Evolutionary conservation across 1,140 invertebrate species (phyloP).

Genomic region (Cecropterus lyciades): DNA sequence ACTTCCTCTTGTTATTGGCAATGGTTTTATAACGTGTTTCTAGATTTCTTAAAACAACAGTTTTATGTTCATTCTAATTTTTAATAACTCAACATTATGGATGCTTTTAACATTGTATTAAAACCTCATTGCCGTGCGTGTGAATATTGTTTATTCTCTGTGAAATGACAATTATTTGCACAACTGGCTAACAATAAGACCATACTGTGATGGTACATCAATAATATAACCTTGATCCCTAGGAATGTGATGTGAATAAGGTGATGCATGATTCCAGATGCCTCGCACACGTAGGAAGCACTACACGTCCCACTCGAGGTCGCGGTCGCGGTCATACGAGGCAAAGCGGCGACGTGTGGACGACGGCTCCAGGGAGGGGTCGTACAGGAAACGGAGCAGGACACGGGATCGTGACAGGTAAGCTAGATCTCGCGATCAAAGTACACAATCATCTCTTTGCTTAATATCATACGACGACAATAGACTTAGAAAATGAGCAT

Average conservation of each 20-base stretch:
- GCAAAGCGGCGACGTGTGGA: slow-evolving; percentile 85
- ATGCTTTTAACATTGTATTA: slow-evolving; percentile 16
- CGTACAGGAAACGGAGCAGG: slow-evolving; percentile 79
- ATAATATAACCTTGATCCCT: neutral
- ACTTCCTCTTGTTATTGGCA: neutral
- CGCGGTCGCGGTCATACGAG: slow-evolving; percentile 79
- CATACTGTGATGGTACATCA: slow-evolving; percentile 41
- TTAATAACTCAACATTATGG: neutral
- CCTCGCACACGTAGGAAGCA: slow-evolving; percentile 91
- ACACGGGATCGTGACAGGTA: slow-evolving; percentile 76
- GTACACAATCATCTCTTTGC: no score
- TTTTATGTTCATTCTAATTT: slow-evolving; percentile 10
- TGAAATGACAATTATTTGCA: slow-evolving; percentile 16
- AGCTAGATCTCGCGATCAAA: neutral
- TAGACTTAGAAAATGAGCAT: no score
- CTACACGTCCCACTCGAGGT: slow-evolving; percentile 87
- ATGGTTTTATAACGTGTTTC: neutral
- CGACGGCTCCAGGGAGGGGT: slow-evolving; percentile 77
- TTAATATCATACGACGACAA: no score
- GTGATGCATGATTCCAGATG: slow-evolving; percentile 86
- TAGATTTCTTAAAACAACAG: neutral
- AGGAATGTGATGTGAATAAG: neutral
- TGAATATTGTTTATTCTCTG: slow-evolving; percentile 6
- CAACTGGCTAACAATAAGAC: slow-evolving; percentile 41
- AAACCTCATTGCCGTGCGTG: neutral